Base-by-base conservation (phyloP, 2,797 vertebrate genomes). In the Sphenopsis melanotis region DNA sequence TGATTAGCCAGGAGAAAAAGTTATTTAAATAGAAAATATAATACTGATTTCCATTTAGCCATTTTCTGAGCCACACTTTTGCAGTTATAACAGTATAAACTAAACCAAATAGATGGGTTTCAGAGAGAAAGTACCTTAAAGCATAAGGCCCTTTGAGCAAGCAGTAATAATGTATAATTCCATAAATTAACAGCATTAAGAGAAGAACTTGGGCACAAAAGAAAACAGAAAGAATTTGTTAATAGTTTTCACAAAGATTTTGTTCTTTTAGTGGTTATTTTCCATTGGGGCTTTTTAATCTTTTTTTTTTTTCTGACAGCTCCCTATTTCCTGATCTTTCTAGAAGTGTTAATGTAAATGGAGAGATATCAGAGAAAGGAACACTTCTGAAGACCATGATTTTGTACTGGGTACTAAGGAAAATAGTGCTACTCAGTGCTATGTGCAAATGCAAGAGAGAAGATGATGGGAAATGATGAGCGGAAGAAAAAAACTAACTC, bases 221-320 rank as follows among this genome's bases (percentile, higher is more conserved):
- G 3, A 81, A 88, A 88, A 65, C 1, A 57, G 19, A 6, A 83
- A 68, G 23, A 32, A 0, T 1, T 32, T 61, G 17, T 55, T 55
- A 46, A 27, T 3, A 57, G 17, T 20, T 78, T 90, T 61, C 42
- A 66, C 3, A 30, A 39, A 12, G 6, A 3, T 4, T 53, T 78
- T 56, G 4, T 50, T 53, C 15, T 14, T 71, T 68, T 65, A 32
- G 10, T 61, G 4, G 16, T n/a, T 52, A 12, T 59, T 63, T 68
- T 39, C 20, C 34, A 16, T 17, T n/a, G 21, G 1, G 2, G 0
- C 0, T 26, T 64, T 27, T 36, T 4, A 5, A 76, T 27, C 1
- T 16, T 69, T 36, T 27, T 18, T 36, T 37, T 53, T 61, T 69
- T 80, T 7, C 39, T 57, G 9, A 18, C 2, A 56, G 2, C 8